Conservation (phyloP, 2,113 vertebrate species). For the Nymphicus hollandicus region DNA sequence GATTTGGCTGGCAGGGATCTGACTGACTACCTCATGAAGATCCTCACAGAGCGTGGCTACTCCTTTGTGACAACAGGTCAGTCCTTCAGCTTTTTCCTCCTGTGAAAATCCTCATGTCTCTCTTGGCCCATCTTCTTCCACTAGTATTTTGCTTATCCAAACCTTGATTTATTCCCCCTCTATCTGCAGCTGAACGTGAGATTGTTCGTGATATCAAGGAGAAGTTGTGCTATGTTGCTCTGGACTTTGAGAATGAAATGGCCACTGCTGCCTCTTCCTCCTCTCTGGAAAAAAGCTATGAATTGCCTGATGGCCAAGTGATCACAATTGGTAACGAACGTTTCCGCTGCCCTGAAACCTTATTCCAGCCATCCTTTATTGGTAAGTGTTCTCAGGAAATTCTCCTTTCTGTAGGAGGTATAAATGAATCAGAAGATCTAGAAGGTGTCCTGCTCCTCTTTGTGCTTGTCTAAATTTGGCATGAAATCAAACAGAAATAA, state of each 20-base stretch:
- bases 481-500: not conserved
- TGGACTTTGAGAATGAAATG: constrained; percentile 98
- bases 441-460: not conserved
- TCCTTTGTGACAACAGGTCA: constrained; percentile 94
- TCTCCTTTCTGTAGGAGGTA: not conserved
- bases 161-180: not conserved
- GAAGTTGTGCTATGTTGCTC: constrained; percentile 91
- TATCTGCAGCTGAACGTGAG: constrained; percentile 87
- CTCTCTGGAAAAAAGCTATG: constrained; percentile 95
- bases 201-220: constrained; percentile 96
- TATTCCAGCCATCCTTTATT: constrained; percentile 97
- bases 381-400: constrained; percentile 75
- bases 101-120: not conserved
- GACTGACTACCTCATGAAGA: constrained; percentile 98
- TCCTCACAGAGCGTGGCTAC: constrained; percentile 93
- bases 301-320: constrained; percentile 93
- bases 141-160: not conserved
- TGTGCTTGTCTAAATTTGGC: not conserved
- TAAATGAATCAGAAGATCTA: not conserved
- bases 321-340: constrained; percentile 96
- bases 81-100: not conserved
- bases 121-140: not conserved
- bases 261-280: constrained; percentile 94
- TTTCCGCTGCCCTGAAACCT: constrained; percentile 94
- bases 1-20: constrained; percentile 89